These are phyloP conservation scores for Squalus acanthias DNA, from an alignment of 2,797 vertebrate genomes.

Conservation along the genomic window DNA sequence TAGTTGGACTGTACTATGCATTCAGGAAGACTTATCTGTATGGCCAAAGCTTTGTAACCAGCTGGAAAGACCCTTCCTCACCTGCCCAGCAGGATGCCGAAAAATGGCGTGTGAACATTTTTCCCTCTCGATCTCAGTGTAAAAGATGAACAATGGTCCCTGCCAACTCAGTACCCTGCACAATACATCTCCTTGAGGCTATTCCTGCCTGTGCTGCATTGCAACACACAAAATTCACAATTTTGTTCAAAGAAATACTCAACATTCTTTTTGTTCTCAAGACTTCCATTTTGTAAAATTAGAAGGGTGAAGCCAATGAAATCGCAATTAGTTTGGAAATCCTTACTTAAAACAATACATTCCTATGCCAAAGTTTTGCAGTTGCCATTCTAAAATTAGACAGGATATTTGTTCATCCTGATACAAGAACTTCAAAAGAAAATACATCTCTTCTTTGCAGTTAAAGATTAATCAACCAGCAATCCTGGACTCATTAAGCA, in stretches of 20 bases:
- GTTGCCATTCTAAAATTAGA: neutral
- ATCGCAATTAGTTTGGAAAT: neutral
- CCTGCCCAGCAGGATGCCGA: conserved; percentile 80
- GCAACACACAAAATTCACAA: conserved; percentile 52
- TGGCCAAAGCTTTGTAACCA: conserved; percentile 74
- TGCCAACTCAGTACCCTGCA: conserved; percentile 70
- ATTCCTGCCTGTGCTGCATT: conserved; percentile 48
- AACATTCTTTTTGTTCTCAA: conserved; percentile 51
- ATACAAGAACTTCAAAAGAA: neutral
- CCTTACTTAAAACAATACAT: neutral
- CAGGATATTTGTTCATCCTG: neutral
- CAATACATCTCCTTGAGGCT: conserved; percentile 60
- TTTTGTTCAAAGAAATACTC: conserved; percentile 41
- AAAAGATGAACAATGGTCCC: conserved; percentile 80
- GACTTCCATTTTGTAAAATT: conserved; percentile 42
- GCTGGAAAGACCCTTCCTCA: conserved; percentile 75
- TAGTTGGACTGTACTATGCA: conserved; percentile 54
- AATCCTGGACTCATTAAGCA: neutral
- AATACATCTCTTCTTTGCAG: neutral
- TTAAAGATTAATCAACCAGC: neutral
- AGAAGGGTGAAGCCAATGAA: neutral
- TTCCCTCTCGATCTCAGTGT: conserved; percentile 72
- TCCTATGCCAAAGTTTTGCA: neutral
- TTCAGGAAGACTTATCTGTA: conserved; percentile 74
- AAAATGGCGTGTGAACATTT: conserved; percentile 85